Evolutionary conservation across 2,888 invertebrate genomes (phyloP), one percentile per base, ranked within the genome.

Genomic region (Kryphioiulus occultus): DNA sequence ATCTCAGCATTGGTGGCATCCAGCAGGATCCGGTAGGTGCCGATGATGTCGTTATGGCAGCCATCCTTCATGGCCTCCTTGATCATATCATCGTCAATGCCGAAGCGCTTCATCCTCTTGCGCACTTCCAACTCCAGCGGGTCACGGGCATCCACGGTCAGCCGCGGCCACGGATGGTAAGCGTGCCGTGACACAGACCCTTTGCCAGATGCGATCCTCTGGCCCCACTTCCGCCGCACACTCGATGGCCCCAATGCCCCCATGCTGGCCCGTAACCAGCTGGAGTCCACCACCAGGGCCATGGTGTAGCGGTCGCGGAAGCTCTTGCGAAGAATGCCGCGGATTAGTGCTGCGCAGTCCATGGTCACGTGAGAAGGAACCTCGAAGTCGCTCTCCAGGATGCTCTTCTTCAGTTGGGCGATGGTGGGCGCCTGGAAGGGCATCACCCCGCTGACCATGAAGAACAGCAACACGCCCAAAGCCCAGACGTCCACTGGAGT

Each of bases 391-490:
- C 95, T 95, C 88, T 94, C 94, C 53, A 95, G 91, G 89, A 95
- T 95, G 90, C 94, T 94, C 89, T 94, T 93, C 91, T 95, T 95
- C 85, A 96, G 92, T 86, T 94, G 94, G 7, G 94, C 93, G 86
- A 96, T 95, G n/a, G 95, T 95, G 89, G 95, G 95, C 0, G 95
- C 95, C 68, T 95, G 93, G 91, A 96, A 96, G n/a, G 96, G 96
- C 94, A 96, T 95, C 88, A 94, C 93, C 0, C 95, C 96, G n/a
- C 95, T 94, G 53, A 95, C 94, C 94, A 96, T 95, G 91, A 96
- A 96, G 91, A 95, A 96, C 9, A 95, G 92, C 86, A 95, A 91
- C 32, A 95, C 94, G 0, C 95, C 96, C 87, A 96, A 92, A 0
- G 96, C 96, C 96, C 96, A 96, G 12, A 95, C 93, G 91, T 96